Evolutionary conservation across 2,113 vertebrate species (phyloP).

Genomic region (Hassar affinis): DNA sequence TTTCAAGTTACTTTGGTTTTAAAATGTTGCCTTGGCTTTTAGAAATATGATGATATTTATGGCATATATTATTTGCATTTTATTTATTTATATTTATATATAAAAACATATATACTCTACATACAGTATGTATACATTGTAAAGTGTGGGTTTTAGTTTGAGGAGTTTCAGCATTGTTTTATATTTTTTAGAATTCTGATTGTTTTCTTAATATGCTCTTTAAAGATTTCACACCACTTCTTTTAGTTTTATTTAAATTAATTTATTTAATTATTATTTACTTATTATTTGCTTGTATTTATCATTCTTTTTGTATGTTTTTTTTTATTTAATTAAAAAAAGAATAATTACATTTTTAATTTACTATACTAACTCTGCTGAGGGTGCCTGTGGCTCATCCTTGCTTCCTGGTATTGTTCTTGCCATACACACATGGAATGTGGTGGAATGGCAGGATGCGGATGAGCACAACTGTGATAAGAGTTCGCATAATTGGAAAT

Average conservation of each 20-base stretch:
- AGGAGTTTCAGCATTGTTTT: neutral
- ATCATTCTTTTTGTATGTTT: neutral
- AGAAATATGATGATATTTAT: no score
- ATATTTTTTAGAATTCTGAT: neutral
- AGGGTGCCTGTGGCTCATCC: slow-evolving; percentile 60
- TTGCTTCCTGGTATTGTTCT: slow-evolving; percentile 76
- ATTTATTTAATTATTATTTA: neutral
- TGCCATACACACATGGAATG: slow-evolving; percentile 42
- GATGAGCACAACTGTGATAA: neutral
- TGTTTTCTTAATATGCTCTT: neutral
- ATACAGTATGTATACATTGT: neutral
- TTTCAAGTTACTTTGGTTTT: neutral
- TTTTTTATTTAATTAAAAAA: neutral
- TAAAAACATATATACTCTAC: neutral
- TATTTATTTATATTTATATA: neutral
- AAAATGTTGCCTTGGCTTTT: no score
- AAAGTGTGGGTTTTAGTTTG: neutral
- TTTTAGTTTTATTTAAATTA: neutral
- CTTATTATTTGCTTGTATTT: neutral
- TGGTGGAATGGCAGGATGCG: slow-evolving; percentile 48
- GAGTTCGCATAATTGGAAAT: neutral
- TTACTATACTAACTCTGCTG: neutral
- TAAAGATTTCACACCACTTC: no score
- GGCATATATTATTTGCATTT: no score
- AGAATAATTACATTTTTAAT: neutral